Conservation (phyloP, 2,797 vertebrate genomes). For the Sphaeramia orbicularis region DNA sequence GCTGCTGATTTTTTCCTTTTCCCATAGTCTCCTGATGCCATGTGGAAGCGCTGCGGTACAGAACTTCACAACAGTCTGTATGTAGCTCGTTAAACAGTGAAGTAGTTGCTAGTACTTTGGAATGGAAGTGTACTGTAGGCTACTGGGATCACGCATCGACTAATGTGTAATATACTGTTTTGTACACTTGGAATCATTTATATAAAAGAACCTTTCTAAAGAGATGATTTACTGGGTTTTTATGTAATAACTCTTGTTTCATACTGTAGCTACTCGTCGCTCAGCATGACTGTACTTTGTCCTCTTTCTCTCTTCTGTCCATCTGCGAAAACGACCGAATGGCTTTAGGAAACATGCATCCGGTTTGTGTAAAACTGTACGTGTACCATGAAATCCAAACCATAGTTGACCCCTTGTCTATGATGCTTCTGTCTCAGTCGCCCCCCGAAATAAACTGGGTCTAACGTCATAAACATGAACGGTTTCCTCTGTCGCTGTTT, state of each 20-base stretch:
- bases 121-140: constrained; percentile 77
- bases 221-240: constrained; percentile 83
- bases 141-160: constrained; percentile 79
- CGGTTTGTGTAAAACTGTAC: constrained; percentile 69
- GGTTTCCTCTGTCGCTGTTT: constrained; percentile 80
- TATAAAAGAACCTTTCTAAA: constrained; percentile 87
- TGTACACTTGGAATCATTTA: constrained; percentile 89
- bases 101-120: constrained; percentile 81
- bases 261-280: constrained; percentile 83
- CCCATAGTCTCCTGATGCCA: constrained; percentile 79
- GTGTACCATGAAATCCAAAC: constrained; percentile 69
- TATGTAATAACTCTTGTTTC: constrained; percentile 83
- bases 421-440: constrained; percentile 71
- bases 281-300: constrained; percentile 85
- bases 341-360: constrained; percentile 75
- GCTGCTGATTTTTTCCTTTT: constrained; percentile 82
- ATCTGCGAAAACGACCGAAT: constrained; percentile 74
- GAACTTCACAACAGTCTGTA: constrained; percentile 61
- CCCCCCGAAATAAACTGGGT: constrained; percentile 66
- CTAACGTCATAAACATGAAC: constrained; percentile 63
- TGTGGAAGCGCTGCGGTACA: constrained; percentile 74
- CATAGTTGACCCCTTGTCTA: constrained; percentile 55
- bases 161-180: constrained; percentile 86
- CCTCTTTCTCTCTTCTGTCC: constrained; percentile 64
- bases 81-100: constrained; percentile 83